These are phyloP conservation scores for Rotaria magnacalcarata DNA, from an alignment of 2,888 invertebrate genomes.

Conservation along the genomic window DNA sequence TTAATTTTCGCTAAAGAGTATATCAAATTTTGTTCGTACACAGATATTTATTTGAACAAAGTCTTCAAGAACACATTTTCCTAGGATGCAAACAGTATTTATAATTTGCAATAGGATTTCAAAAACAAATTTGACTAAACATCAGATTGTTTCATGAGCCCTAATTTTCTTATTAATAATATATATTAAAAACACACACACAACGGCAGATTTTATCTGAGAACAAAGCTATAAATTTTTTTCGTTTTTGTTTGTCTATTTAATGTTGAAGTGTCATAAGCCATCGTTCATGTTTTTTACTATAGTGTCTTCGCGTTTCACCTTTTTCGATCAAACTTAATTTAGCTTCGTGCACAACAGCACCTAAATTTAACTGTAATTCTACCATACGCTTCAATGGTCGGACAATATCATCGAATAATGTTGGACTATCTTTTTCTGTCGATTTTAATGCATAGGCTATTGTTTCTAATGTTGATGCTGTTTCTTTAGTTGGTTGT, in stretches of 20 bases:
- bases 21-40: too few relatives aligned
- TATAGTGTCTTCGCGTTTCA: background rate
- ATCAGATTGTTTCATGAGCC: too few relatives aligned
- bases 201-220: too few relatives aligned
- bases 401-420: constrained; percentile 16
- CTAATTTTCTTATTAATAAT: too few relatives aligned
- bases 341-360: background rate
- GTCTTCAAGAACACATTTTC: too few relatives aligned
- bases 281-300: constrained; percentile 19
- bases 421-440: background rate
- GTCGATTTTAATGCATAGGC: background rate
- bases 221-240: too few relatives aligned
- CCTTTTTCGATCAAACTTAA: background rate
- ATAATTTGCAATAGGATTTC: too few relatives aligned
- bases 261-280: background rate
- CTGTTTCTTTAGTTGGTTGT: constrained; percentile 43
- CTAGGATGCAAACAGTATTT: too few relatives aligned
- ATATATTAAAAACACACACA: too few relatives aligned
- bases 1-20: too few relatives aligned
- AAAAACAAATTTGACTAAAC: too few relatives aligned
- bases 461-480: constrained; percentile 45
- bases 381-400: constrained; percentile 24
- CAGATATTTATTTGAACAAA: too few relatives aligned
- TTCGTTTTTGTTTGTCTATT: background rate
- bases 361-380: constrained; percentile 25